A percentile compares a stretch with the other conserved stretches of the same genome.
Evolutionary conservation across 2,113 vertebrate species (phyloP).

Genomic region (Gasterosteus aculeatus): DNA sequence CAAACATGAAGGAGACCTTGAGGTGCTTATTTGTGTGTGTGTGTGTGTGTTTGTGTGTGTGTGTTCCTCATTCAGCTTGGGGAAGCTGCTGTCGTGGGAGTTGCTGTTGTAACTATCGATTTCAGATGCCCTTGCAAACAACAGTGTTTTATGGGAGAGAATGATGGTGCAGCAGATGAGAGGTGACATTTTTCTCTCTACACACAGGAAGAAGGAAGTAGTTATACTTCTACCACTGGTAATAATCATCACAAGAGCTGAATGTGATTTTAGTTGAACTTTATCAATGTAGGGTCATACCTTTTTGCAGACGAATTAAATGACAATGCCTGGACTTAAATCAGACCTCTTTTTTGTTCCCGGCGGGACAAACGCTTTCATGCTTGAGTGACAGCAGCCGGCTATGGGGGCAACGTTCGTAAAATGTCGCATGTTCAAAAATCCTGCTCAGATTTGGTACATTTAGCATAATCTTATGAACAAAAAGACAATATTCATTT

Average conservation of each 20-base stretch:
- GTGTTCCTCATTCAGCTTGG: slow-evolving; percentile 17
- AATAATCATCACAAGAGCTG: background rate
- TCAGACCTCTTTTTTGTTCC: background rate
- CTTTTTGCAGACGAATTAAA: background rate
- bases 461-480: too few species aligned
- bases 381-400: background rate
- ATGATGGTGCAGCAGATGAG: slow-evolving; percentile 19
- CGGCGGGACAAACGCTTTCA: background rate
- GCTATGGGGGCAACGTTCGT: too few species aligned
- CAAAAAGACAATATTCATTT: too few species aligned
- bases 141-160: slow-evolving; percentile 35
- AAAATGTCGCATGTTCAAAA: too few species aligned
- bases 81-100: slow-evolving; percentile 55
- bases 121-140: slow-evolving; percentile 70
- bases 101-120: slow-evolving; percentile 59
- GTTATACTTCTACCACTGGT: background rate
- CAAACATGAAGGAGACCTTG: slow-evolving; percentile 82
- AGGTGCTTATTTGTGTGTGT: slow-evolving; percentile 42
- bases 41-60: slow-evolving; percentile 10
- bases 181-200: slow-evolving; percentile 18
- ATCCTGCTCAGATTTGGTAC: too few species aligned
- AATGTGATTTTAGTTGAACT: background rate
- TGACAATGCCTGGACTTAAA: background rate
- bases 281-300: background rate
- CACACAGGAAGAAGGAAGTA: background rate